Percentiles rank a stretch among this genome's conserved stretches.
These are phyloP conservation scores for Clistopyga incitator DNA, from an alignment of 2,888 invertebrate genomes.

Conservation along the genomic window DNA sequence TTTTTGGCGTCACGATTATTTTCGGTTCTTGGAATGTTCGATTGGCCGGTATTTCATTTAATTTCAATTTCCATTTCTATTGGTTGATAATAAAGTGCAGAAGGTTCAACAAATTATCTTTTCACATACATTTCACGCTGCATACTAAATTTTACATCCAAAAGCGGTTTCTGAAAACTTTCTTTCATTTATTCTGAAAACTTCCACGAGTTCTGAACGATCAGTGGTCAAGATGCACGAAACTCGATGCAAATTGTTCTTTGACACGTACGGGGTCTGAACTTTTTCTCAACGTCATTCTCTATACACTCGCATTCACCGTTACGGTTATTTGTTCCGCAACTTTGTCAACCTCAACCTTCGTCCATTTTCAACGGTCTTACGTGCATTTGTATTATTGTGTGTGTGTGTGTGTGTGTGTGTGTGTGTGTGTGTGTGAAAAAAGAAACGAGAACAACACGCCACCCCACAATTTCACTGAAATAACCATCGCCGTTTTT, in stretches of 20 bases:
- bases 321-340: background rate
- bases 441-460: conserved; percentile 36
- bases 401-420: background rate
- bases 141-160: background rate
- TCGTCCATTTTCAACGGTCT: background rate
- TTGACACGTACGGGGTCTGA: conserved; percentile 41
- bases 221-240: conserved; percentile 30
- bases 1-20: background rate
- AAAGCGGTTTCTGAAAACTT: background rate
- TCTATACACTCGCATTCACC: background rate
- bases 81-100: background rate
- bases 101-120: background rate
- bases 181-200: background rate
- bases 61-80: background rate
- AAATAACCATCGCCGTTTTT: conserved; percentile 26
- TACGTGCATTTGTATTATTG: background rate
- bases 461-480: conserved; percentile 59
- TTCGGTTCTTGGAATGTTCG: background rate
- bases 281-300: background rate
- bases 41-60: conserved; percentile 39
- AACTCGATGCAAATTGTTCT: conserved; percentile 56
- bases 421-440: background rate
- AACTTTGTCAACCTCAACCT: background rate
- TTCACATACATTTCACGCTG: background rate
- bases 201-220: background rate